These are phyloP conservation scores for Nomada flava DNA, from an alignment of 2,888 invertebrate species.

Conservation along the genomic window DNA sequence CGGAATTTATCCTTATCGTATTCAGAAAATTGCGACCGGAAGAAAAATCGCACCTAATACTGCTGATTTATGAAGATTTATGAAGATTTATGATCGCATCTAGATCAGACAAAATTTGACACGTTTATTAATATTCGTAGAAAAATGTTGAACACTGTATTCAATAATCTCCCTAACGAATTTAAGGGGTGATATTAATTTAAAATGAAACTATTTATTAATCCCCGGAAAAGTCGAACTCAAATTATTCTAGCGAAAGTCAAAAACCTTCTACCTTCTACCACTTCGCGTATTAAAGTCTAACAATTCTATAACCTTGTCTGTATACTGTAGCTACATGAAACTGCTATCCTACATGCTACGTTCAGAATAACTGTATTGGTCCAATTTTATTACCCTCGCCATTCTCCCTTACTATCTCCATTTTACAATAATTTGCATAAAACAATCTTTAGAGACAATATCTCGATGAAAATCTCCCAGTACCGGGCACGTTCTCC, in stretches of 20 bases:
- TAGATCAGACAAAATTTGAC: no score
- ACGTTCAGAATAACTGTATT: background rate
- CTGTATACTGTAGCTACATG: background rate
- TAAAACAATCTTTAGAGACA: background rate
- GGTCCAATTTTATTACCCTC: background rate
- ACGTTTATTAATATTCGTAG: background rate
- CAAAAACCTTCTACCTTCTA: no score
- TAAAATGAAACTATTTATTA: background rate
- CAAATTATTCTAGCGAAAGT: background rate
- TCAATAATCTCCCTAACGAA: no score
- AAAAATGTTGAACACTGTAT: background rate
- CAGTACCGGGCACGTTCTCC: background rate
- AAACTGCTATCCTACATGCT: background rate
- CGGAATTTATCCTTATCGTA: background rate
- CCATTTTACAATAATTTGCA: background rate
- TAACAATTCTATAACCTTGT: background rate
- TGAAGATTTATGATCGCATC: no score
- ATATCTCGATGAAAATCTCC: background rate
- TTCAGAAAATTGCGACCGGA: background rate
- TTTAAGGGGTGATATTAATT: no score
- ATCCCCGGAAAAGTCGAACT: background rate
- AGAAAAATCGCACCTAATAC: no score
- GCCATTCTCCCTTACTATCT: background rate
- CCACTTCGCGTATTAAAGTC: background rate
- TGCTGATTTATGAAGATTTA: no score